Evolutionary conservation across 2,113 vertebrate species (phyloP).

Genomic region (Dryoscopus gambensis): DNA sequence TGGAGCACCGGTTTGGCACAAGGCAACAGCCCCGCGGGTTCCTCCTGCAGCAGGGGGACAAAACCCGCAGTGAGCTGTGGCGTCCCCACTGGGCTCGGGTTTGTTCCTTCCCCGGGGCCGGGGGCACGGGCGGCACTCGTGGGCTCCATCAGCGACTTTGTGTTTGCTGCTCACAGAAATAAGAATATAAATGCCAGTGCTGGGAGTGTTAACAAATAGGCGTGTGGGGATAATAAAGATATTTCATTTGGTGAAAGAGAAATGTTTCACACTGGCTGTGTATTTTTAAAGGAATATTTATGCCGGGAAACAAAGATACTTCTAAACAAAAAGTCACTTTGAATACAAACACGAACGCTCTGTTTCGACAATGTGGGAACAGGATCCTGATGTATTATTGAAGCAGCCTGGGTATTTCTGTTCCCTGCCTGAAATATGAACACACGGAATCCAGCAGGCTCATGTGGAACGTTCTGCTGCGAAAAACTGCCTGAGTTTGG

Average conservation of each 20-base stretch:
- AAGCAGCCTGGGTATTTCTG: not conserved
- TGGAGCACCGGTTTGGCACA: rapidly evolving
- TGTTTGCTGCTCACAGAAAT: not conserved
- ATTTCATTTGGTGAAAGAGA: not conserved
- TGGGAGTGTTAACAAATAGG: not conserved
- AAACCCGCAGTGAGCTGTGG: not conserved
- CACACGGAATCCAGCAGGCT: not conserved
- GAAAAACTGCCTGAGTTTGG: not conserved
- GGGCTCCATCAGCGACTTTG: not conserved
- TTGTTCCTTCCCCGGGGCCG: not conserved
- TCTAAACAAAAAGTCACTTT: not conserved
- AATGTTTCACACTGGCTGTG: not conserved
- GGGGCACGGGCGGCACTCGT: not conserved
- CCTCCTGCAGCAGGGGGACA: not conserved
- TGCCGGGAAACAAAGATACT: not conserved
- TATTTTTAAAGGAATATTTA: conserved; percentile 33
- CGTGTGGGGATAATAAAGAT: not conserved
- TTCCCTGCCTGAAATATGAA: not conserved
- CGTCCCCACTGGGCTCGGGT: not conserved
- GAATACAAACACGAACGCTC: conserved; percentile 8
- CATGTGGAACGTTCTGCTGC: not conserved
- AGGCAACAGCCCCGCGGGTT: not conserved
- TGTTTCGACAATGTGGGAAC: conserved; percentile 17
- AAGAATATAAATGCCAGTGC: not conserved
- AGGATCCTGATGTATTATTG: conserved; percentile 30